Percentiles rank a stretch among this genome's conserved stretches.
Conservation (phyloP, 2,113 vertebrate genomes). For the Danionella cerebrum region DNA sequence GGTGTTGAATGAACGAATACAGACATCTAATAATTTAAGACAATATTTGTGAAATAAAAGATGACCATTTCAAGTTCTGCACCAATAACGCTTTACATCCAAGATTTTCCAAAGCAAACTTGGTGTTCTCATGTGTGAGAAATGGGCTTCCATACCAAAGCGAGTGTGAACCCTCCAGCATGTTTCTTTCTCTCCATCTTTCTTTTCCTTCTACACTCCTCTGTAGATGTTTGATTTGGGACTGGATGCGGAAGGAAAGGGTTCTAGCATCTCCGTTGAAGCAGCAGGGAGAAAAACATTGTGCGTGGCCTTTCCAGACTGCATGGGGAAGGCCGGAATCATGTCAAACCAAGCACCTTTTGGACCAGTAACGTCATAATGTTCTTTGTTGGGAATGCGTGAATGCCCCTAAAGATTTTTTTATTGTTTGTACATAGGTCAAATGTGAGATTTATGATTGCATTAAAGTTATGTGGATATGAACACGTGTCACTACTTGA, state of each 20-base stretch:
- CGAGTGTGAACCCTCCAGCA: conserved; percentile 7
- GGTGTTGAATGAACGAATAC: no score
- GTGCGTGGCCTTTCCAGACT: no score
- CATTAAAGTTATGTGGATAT: conserved; percentile 32
- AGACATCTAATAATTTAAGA: no score
- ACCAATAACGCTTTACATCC: no score
- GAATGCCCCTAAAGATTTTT: background rate
- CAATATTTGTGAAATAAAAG: no score
- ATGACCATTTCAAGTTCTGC: no score
- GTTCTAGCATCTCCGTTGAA: conserved; percentile 11
- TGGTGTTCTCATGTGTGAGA: background rate
- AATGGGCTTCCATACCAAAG: background rate
- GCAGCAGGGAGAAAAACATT: no score
- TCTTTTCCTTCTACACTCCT: background rate
- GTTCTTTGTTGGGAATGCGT: conserved; percentile 16
- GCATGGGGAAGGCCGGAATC: background rate
- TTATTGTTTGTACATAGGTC: conserved; percentile 28
- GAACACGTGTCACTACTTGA: background rate
- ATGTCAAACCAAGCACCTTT: background rate
- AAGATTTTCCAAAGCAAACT: background rate
- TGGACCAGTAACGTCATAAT: conserved; percentile 34
- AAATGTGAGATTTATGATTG: conserved; percentile 19
- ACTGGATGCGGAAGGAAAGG: conserved; percentile 28
- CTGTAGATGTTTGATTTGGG: conserved; percentile 20
- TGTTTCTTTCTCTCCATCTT: background rate